phyloP scores from a whole-genome alignment of 2,113 vertebrate species.

The Stictonetta naevosa region DNA sequence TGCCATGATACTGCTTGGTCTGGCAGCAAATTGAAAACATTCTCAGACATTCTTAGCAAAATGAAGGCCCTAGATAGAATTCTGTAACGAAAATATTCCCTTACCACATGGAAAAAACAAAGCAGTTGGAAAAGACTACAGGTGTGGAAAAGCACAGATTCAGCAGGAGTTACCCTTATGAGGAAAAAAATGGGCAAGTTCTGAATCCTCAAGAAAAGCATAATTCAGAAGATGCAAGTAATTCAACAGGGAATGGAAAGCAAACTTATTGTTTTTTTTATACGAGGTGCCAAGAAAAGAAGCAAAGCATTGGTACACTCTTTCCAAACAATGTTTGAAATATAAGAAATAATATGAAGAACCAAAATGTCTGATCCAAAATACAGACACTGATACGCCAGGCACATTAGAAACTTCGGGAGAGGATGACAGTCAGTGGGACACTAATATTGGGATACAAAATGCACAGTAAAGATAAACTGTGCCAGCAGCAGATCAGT shows the following conservation, averaged over 20 bases:
- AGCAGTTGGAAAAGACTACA: not conserved
- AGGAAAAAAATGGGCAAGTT: not conserved
- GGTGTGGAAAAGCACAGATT: not conserved
- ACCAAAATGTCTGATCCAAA: not conserved
- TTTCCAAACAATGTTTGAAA: not conserved
- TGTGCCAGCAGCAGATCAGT: not conserved
- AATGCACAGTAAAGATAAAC: not conserved
- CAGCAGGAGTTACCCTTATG: not conserved
- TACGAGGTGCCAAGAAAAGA: not conserved
- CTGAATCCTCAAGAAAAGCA: not conserved
- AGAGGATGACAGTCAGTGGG: not conserved
- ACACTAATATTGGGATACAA: not conserved
- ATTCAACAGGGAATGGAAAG: not conserved
- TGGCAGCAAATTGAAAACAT: constrained; percentile 34
- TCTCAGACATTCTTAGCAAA: not conserved
- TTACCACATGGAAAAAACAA: not conserved
- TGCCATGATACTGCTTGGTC: not conserved
- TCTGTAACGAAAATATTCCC: not conserved
- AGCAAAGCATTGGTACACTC: not conserved
- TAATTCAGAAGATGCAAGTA: not conserved
- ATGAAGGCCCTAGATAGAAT: not conserved
- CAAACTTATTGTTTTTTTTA: not conserved
- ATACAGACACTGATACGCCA: not conserved
- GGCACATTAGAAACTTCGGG: not conserved
- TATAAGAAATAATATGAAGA: not conserved